Conservation (phyloP, 2,113 vertebrate genomes). For the Bucco capensis region DNA sequence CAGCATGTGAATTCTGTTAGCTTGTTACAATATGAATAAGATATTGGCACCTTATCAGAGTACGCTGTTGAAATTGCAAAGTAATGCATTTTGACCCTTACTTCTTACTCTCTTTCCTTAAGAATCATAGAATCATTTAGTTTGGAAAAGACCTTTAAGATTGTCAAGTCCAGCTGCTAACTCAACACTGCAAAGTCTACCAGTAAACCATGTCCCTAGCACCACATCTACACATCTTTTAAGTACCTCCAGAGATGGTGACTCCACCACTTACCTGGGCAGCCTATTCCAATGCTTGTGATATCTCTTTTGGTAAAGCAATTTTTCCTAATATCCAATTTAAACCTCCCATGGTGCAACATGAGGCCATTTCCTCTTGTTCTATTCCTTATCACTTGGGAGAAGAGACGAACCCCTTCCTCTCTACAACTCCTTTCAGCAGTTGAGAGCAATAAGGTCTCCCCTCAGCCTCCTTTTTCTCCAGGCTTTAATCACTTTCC, state of each 20-base stretch:
- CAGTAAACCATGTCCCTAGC: background rate
- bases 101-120: background rate
- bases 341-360: background rate
- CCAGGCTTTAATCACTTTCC: background rate
- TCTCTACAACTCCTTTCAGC: background rate
- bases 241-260: background rate
- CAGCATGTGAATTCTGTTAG: background rate
- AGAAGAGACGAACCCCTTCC: background rate
- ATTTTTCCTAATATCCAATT: background rate
- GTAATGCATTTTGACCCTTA: background rate
- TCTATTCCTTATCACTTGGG: background rate
- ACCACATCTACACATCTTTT: background rate
- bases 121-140: background rate
- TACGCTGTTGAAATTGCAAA: background rate
- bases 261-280: background rate
- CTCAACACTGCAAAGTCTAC: background rate
- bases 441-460: background rate
- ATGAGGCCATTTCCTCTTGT: background rate
- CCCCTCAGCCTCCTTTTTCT: background rate
- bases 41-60: background rate
- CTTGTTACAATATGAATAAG: background rate
- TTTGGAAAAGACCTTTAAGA: background rate
- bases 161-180: fast-evolving
- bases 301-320: background rate
- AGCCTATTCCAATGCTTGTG: background rate